A percentile compares a stretch with the other conserved stretches of the same genome.
These are phyloP conservation scores for Criorhina ranunculi DNA, from an alignment of 2,888 invertebrate genomes.

Conservation along the genomic window DNA sequence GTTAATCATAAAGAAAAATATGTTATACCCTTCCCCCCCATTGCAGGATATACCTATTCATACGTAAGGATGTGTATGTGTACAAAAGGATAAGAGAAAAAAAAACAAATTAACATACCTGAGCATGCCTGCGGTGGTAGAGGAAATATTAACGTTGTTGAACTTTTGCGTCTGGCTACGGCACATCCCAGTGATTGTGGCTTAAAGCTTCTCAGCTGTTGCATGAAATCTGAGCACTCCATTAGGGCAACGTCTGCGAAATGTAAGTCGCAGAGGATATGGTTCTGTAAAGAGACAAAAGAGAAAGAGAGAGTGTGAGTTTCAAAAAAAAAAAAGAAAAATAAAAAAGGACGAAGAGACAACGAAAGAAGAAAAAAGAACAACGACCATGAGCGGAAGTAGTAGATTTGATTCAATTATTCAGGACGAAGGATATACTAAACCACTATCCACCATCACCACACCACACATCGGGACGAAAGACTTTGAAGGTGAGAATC, in stretches of 20 bases:
- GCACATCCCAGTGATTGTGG: slow-evolving; percentile 98
- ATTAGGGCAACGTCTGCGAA: slow-evolving; percentile 98
- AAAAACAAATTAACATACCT: slow-evolving; percentile 86
- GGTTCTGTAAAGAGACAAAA: slow-evolving; percentile 86
- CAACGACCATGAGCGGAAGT: slow-evolving; percentile 45
- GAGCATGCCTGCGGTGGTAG: slow-evolving; percentile 97
- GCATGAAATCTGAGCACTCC: slow-evolving; percentile 99
- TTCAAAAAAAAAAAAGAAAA: neutral
- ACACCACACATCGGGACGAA: neutral
- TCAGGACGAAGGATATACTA: slow-evolving; percentile 38
- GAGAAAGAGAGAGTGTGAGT: neutral
- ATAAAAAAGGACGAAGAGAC: neutral
- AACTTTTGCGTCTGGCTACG: slow-evolving; percentile 96
- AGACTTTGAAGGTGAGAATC: slow-evolving; percentile 27
- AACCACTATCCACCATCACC: slow-evolving; percentile 2
- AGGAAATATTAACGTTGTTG: slow-evolving; percentile 96
- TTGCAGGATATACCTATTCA: slow-evolving; percentile 22
- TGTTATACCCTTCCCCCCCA: neutral
- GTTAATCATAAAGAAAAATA: slow-evolving; percentile 11
- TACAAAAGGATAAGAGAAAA: slow-evolving; percentile 11
- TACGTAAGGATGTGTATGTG: neutral
- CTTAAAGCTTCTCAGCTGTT: slow-evolving; percentile 97
- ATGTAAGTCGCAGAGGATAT: slow-evolving; percentile 97
- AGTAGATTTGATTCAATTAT: slow-evolving; percentile 61
- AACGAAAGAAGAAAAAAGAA: slow-evolving; percentile 17